These are phyloP conservation scores for Mayetiola destructor DNA, from an alignment of 2,888 invertebrate species.

Conservation along the genomic window DNA sequence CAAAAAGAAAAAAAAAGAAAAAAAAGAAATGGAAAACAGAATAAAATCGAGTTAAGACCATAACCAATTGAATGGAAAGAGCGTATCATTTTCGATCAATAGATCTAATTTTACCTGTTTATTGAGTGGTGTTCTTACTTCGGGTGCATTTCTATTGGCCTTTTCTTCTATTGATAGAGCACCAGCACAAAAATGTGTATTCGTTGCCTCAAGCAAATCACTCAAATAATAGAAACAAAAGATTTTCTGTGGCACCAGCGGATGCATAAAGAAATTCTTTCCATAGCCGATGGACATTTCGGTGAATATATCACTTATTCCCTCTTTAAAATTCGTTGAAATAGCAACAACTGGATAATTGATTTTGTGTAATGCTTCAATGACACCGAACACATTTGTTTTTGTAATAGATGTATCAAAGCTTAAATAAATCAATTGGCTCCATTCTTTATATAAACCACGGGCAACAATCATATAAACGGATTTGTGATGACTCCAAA, in stretches of 20 bases:
- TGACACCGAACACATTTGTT: not conserved
- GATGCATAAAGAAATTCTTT: constrained; percentile 8
- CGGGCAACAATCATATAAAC: constrained; percentile 14
- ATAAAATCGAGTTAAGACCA: not conserved
- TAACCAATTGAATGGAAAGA: too few relatives aligned
- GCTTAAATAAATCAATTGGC: constrained; percentile 14
- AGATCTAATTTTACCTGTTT: constrained; percentile 1
- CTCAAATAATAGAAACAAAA: constrained; percentile 13
- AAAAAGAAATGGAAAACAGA: not conserved
- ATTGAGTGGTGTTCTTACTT: not conserved
- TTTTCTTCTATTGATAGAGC: not conserved
- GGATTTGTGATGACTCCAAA: constrained; percentile 13
- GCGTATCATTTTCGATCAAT: not conserved
- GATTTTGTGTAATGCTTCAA: constrained; percentile 12
- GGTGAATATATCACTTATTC: not conserved
- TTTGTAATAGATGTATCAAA: constrained; percentile 11
- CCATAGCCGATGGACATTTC: constrained; percentile 3
- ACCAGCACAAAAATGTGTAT: not conserved
- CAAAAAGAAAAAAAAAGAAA: not conserved
- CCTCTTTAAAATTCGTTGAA: constrained; percentile 5
- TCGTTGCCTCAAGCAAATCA: constrained; percentile 7
- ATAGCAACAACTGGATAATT: constrained; percentile 13
- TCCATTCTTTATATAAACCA: constrained; percentile 16
- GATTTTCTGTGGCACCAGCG: constrained; percentile 4
- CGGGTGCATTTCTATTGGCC: not conserved